phyloP scores from a whole-genome alignment of 2,888 invertebrate species.

The Villa cingulata region DNA sequence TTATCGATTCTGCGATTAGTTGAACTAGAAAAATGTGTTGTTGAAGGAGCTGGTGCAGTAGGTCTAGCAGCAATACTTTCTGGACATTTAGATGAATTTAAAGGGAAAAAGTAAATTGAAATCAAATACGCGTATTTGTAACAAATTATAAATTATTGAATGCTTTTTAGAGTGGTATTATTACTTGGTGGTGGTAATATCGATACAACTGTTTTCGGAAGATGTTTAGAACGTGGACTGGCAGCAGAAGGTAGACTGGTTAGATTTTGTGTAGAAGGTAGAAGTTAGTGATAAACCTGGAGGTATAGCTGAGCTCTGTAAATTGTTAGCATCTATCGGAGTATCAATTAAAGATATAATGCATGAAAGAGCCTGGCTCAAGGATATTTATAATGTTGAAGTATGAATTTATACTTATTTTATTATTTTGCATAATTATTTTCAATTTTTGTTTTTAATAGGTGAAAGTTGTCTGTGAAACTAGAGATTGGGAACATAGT shows the following conservation, averaged over 20 bases:
- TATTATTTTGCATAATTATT: no score
- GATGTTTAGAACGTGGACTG: conserved; percentile 75
- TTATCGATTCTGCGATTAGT: conserved; percentile 64
- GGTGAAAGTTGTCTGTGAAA: conserved; percentile 85
- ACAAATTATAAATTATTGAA: no score
- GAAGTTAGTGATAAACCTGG: conserved; percentile 78
- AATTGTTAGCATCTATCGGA: conserved; percentile 57
- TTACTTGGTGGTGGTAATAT: conserved; percentile 82
- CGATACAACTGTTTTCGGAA: conserved; percentile 77
- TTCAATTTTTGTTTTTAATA: conserved; percentile 32
- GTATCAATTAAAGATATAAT: conserved; percentile 91
- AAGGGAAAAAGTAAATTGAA: conserved; percentile 55
- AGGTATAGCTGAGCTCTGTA: conserved; percentile 73
- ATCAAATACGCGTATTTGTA: not conserved
- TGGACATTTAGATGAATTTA: conserved; percentile 64
- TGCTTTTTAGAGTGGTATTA: conserved; percentile 61
- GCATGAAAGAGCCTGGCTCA: conserved; percentile 91
- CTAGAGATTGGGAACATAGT: conserved; percentile 67
- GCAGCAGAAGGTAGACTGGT: conserved; percentile 71
- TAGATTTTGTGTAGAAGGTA: conserved; percentile 62
- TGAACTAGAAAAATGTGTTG: conserved; percentile 77
- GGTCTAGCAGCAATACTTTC: conserved; percentile 75
- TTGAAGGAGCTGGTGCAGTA: conserved; percentile 81
- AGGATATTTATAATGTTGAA: conserved; percentile 72
- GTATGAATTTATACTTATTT: conserved; percentile 23